phyloP scores from a whole-genome alignment of 2,797 vertebrate genomes.

The Falco cherrug region DNA sequence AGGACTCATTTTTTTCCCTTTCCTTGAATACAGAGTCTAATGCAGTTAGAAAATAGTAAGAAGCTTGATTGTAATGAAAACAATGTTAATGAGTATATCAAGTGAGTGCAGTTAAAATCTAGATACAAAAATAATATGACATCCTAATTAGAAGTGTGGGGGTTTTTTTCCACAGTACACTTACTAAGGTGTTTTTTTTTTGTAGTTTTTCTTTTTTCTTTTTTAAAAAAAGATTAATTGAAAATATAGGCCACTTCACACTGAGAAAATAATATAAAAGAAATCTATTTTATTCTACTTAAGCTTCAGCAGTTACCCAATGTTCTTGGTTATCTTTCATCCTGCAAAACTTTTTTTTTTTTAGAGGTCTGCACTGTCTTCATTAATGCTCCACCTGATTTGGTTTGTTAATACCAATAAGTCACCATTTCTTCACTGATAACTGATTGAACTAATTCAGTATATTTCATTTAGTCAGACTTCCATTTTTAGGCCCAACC shows the following conservation, averaged over 20 bases:
- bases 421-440: not conserved
- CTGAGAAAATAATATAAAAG: not conserved
- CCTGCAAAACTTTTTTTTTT: not conserved
- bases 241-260: not conserved
- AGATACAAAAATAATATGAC: constrained; percentile 41
- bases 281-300: not conserved
- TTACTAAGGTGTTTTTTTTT: not conserved
- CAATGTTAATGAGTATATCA: constrained; percentile 51
- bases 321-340: not conserved
- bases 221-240: not conserved
- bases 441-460: not conserved
- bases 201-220: not conserved
- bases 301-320: not conserved
- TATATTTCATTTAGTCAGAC: not conserved
- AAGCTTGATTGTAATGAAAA: constrained; percentile 58
- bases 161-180: not conserved
- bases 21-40: constrained; percentile 17
- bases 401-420: constrained; percentile 2
- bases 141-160: constrained; percentile 19
- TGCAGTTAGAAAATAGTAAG: not conserved
- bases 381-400: constrained; percentile 1
- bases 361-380: not conserved
- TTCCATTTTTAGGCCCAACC: not conserved
- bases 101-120: constrained; percentile 45
- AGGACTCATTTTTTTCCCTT: not conserved